A percentile compares a stretch with the other conserved stretches of the same genome.
phyloP scores from a whole-genome alignment of 2,888 invertebrate species.

The Phlogophora meticulosa region DNA sequence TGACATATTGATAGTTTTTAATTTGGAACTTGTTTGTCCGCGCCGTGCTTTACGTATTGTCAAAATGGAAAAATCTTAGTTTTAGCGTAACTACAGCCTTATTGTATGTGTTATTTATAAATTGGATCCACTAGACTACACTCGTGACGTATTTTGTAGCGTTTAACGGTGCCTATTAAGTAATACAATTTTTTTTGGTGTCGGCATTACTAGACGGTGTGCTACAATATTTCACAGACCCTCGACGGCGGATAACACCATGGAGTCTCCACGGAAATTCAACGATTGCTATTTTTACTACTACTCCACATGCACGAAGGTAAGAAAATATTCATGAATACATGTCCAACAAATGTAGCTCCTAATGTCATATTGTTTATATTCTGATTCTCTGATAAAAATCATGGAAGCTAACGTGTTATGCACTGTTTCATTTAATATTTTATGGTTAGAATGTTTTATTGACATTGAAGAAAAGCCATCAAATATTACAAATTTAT shows the following conservation, averaged over 20 bases:
- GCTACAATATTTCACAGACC: slow-evolving; percentile 81
- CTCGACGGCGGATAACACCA: slow-evolving; percentile 84
- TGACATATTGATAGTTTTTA: slow-evolving; percentile 75
- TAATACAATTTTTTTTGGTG: slow-evolving; percentile 66
- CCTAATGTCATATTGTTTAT: slow-evolving; percentile 58
- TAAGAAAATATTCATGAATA: slow-evolving; percentile 80
- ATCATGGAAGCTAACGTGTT: slow-evolving; percentile 57
- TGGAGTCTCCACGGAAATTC: slow-evolving; percentile 94
- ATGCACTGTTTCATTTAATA: slow-evolving; percentile 49
- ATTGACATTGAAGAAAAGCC: slow-evolving; percentile 40
- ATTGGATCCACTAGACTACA: slow-evolving; percentile 56
- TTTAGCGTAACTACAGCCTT: slow-evolving; percentile 71
- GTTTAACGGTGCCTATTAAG: slow-evolving; percentile 62
- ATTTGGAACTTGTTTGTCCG: slow-evolving; percentile 81
- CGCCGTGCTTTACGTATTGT: slow-evolving; percentile 86
- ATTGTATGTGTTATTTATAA: slow-evolving; percentile 72
- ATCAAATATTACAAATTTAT: slow-evolving; percentile 11
- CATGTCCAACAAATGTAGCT: slow-evolving; percentile 35
- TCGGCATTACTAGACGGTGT: slow-evolving; percentile 71
- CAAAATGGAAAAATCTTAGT: slow-evolving; percentile 85
- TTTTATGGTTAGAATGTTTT: slow-evolving; percentile 63
- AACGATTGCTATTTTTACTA: slow-evolving; percentile 97
- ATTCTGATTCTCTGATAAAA: slow-evolving; percentile 54
- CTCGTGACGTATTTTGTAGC: slow-evolving; percentile 67
- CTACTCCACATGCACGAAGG: slow-evolving; percentile 96